phyloP scores from a whole-genome alignment of 2,888 invertebrate species.

The Leucania comma region DNA sequence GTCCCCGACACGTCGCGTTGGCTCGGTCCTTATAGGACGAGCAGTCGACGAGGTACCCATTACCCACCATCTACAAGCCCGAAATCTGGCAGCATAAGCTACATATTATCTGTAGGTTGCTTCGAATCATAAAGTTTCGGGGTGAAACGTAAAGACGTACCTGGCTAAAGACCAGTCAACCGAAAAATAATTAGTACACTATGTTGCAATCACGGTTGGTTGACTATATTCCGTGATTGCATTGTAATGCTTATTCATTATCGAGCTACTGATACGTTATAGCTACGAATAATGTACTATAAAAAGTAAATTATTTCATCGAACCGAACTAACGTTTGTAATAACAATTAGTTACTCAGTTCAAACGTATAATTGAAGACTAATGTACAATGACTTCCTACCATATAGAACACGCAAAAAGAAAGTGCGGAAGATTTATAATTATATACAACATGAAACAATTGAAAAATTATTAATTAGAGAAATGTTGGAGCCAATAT shows the following conservation, averaged over 20 bases:
- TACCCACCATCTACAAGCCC: too few species aligned
- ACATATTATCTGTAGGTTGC: too few species aligned
- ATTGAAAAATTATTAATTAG: conserved; percentile 2
- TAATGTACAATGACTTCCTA: conserved; percentile 48
- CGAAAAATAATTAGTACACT: not conserved
- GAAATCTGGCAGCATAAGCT: too few species aligned
- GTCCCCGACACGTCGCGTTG: too few species aligned
- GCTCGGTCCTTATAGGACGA: too few species aligned
- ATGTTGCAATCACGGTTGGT: not conserved
- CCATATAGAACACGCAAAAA: conserved; percentile 36
- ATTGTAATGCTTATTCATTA: not conserved
- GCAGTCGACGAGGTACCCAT: too few species aligned
- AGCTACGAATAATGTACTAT: not conserved
- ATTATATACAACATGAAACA: conserved; percentile 27
- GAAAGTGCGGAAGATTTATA: conserved; percentile 49
- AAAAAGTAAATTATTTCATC: conserved; percentile 35
- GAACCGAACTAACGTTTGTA: conserved; percentile 12
- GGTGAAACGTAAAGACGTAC: too few species aligned
- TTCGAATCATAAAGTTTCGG: too few species aligned
- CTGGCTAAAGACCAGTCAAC: not conserved
- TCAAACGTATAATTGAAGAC: conserved; percentile 61
- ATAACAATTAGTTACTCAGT: conserved; percentile 27
- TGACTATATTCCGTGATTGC: conserved; percentile 10
- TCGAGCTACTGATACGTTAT: not conserved
- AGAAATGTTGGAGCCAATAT: not conserved